Base-by-base conservation (phyloP, 2,888 invertebrate species). In the Uropetala carovei region DNA sequence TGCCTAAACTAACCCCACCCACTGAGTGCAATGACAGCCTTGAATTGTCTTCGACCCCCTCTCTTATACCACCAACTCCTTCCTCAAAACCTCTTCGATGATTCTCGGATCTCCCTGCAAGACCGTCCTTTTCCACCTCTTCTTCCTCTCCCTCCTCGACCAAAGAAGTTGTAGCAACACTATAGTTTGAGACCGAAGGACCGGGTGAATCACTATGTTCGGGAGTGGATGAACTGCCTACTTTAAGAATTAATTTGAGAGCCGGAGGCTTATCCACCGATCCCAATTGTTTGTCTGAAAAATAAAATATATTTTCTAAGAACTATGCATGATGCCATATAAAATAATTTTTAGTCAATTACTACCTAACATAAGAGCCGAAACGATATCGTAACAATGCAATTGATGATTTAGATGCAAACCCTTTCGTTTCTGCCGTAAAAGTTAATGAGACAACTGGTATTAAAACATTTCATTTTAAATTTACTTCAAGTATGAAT, bases 211-310 rank as follows among this genome's bases (percentile, higher is more conserved):
- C 96, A 93, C 94, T 95, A 85, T 96, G 96, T 94, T 97, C 97
- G 0, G 97, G 97, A 11, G 97, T 97, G 27, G 96, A 96, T 94
- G 96, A 96, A 93, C 95, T 96, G 43, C 97, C 97, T 56, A 97
- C 97, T 95, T 97, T 97, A 59, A 97, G 95, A 93, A 97, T 97
- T 92, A 97, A 95, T 94, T 97, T 97, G 59, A 97, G 94, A 84
- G 96, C 96, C 84, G 96, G 96, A 92, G 96, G 96, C 92, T 95
- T 95, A 75, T 96, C 96, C 89, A 92, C 93, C 59, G 93, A 93
- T 81, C 64, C 84, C 92, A 93, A 93, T 64, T 92, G 93, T 93
- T 92, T 93, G 92, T 93, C 92, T 93, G 92, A 81, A 93, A 92
- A 43, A 60, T 43, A 27, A 30, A 82, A 82, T 43, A 43, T 13